Conservation (phyloP, 1,140 invertebrate species). For the Solenopsis invicta region DNA sequence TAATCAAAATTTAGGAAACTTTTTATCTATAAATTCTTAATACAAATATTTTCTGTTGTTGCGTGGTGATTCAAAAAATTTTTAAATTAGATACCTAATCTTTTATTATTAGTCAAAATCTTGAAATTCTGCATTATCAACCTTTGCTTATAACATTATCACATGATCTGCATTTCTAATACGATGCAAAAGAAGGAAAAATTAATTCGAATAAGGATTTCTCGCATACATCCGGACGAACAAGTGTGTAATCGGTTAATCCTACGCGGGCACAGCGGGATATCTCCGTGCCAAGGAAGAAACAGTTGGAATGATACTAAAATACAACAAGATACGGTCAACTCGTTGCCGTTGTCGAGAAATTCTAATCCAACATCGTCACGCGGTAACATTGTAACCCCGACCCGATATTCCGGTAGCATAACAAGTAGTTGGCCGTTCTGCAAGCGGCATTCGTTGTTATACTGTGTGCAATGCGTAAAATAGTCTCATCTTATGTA, state of each 20-base stretch:
- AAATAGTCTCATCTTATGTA: constrained; percentile 46
- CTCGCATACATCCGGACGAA: not conserved
- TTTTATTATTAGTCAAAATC: not conserved
- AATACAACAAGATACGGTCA: constrained; percentile 58
- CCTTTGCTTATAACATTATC: constrained; percentile 23
- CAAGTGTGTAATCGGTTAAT: constrained; percentile 48
- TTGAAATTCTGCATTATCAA: constrained; percentile 10
- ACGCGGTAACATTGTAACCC: constrained; percentile 59
- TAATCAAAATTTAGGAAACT: not conserved
- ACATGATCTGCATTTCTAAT: constrained; percentile 1
- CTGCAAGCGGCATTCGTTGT: constrained; percentile 49
- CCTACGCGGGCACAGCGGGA: not conserved
- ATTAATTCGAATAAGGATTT: not conserved
- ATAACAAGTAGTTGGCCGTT: constrained; percentile 54
- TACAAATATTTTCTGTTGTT: not conserved
- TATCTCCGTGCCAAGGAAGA: not conserved
- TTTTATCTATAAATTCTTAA: constrained; percentile 17
- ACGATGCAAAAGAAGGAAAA: not conserved
- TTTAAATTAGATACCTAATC: not conserved
- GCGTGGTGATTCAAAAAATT: not conserved
- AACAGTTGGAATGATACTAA: constrained; percentile 59
- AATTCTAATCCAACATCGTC: constrained; percentile 62
- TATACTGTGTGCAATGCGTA: constrained; percentile 37
- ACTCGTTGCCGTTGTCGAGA: constrained; percentile 37
- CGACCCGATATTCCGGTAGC: constrained; percentile 58